Evolutionary conservation across 2,888 invertebrate species (phyloP).

Genomic region (Lacanobia oleracea): DNA sequence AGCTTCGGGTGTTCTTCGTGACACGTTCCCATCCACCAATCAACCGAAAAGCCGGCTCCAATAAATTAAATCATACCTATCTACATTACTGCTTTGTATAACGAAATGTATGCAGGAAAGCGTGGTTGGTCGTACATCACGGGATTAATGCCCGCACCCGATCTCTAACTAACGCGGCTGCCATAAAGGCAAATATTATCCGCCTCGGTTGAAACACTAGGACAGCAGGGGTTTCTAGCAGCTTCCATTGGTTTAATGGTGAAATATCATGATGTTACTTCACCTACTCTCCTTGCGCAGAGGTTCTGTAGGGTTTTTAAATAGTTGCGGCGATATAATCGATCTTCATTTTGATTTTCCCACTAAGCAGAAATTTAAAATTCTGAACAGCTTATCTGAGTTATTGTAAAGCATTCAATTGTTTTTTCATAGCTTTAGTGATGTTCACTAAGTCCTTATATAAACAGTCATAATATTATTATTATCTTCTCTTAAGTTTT

Average conservation of each 20-base stretch:
- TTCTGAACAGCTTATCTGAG: no score
- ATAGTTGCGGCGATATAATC: no score
- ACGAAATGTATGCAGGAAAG: constrained; percentile 61
- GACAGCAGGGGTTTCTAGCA: constrained; percentile 32
- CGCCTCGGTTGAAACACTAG: constrained; percentile 52
- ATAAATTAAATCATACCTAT: constrained; percentile 22
- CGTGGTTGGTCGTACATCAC: constrained; percentile 65
- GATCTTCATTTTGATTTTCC: no score
- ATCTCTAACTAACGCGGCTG: constrained; percentile 64
- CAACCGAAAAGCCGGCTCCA: constrained; percentile 19
- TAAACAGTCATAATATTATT: no score
- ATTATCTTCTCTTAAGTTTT: no score
- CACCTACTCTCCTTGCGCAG: no score
- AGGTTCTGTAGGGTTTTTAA: no score
- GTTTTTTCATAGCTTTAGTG: no score
- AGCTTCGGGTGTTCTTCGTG: background rate
- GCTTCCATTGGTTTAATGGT: constrained; percentile 46
- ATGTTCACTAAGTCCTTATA: no score
- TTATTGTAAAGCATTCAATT: no score
- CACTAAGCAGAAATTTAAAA: no score
- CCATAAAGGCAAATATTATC: constrained; percentile 65
- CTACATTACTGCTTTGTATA: constrained; percentile 53
- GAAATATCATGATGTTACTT: constrained; percentile 35
- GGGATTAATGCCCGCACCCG: constrained; percentile 69
- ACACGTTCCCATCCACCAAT: background rate